Percentiles rank a stretch among this genome's conserved stretches.
Evolutionary conservation across 2,113 vertebrate genomes (phyloP).

Genomic region (Ia io): DNA sequence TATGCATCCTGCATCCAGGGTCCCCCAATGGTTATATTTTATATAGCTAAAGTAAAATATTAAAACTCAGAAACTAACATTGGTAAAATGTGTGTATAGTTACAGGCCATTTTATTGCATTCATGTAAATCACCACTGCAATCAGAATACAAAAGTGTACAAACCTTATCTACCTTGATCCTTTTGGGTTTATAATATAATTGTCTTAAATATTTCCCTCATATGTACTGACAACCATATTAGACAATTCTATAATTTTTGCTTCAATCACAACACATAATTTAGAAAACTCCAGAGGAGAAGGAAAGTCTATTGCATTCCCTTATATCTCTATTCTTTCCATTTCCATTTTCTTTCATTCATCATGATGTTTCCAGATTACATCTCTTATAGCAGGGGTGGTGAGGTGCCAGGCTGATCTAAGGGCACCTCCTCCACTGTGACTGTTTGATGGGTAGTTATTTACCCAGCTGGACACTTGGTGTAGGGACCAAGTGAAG

Average conservation of each 20-base stretch:
- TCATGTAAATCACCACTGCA: not conserved
- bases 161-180: not conserved
- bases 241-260: not conserved
- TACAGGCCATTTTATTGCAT: not conserved
- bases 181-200: not conserved
- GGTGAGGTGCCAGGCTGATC: not conserved
- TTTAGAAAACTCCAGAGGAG: not conserved
- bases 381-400: not conserved
- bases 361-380: not conserved
- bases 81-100: not conserved
- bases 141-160: not conserved
- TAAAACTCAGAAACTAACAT: not conserved
- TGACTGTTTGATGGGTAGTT: not conserved
- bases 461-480: not conserved
- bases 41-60: not conserved
- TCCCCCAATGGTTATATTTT: not conserved
- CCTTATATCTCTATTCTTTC: not conserved
- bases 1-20: not conserved
- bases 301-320: not conserved
- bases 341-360: not conserved
- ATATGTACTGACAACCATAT: not conserved
- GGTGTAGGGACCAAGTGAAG: accelerated
- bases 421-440: accelerated
- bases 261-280: not conserved
- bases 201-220: not conserved